These are phyloP conservation scores for Thunnus thynnus DNA, from an alignment of 2,113 vertebrate species.

Conservation along the genomic window DNA sequence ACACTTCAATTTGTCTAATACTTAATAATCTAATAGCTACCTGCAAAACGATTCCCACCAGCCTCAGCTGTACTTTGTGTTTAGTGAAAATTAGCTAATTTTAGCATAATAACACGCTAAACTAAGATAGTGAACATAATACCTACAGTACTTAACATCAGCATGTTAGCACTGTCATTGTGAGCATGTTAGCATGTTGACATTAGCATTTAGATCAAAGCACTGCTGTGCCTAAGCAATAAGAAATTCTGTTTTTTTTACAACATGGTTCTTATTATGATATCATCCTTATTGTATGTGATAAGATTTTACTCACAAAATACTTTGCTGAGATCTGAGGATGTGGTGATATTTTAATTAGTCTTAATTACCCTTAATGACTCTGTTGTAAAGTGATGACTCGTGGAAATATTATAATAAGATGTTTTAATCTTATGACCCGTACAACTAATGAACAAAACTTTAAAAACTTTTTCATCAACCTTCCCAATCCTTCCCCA, in stretches of 20 bases:
- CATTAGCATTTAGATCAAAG: not conserved
- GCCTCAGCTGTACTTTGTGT: too few species aligned
- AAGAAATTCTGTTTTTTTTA: too few species aligned
- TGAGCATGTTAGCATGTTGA: not conserved
- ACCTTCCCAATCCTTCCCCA: not conserved
- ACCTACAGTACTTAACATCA: not conserved
- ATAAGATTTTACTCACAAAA: not conserved
- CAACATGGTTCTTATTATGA: too few species aligned
- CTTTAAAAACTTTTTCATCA: not conserved
- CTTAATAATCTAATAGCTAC: too few species aligned
- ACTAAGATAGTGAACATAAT: too few species aligned
- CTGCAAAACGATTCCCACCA: too few species aligned
- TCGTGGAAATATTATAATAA: not conserved
- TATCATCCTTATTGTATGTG: too few species aligned
- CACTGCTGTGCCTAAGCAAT: too few species aligned
- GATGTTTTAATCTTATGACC: not conserved
- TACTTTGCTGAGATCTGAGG: not conserved
- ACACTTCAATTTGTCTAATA: too few species aligned
- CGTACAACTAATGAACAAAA: not conserved
- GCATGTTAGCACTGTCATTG: not conserved
- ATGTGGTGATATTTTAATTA: slow-evolving; percentile 8
- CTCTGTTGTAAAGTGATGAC: slow-evolving; percentile 15
- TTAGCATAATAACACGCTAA: too few species aligned
- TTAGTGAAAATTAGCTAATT: too few species aligned
- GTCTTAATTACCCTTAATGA: slow-evolving; percentile 5